Percentiles rank a stretch among this genome's conserved stretches.
phyloP scores from a whole-genome alignment of 2,888 invertebrate species.

The Cremastinae sp. region DNA sequence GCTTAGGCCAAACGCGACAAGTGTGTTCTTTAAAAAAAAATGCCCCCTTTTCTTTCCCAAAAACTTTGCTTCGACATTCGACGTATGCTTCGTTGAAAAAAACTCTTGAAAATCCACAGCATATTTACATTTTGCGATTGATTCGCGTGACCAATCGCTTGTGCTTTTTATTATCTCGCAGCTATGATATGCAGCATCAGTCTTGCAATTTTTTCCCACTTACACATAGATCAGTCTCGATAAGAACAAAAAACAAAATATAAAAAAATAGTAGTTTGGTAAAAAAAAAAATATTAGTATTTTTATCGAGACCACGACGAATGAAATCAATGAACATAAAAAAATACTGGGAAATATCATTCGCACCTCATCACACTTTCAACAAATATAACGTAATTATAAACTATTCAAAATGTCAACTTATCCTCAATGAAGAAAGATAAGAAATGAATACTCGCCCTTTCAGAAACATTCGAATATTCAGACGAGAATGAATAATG shows the following conservation, averaged over 20 bases:
- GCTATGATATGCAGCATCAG: constrained; percentile 70
- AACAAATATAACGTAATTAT: constrained; percentile 48
- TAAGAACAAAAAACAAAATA: not conserved
- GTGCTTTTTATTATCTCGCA: constrained; percentile 10
- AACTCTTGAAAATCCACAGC: too few species aligned
- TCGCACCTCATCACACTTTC: constrained; percentile 1
- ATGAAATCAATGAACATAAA: constrained; percentile 7
- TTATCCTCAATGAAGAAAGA: constrained; percentile 39
- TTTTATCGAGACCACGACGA: constrained; percentile 5
- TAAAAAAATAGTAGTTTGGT: constrained; percentile 4
- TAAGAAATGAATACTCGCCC: constrained; percentile 6
- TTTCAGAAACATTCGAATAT: constrained; percentile 8
- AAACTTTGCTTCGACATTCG: constrained; percentile 38
- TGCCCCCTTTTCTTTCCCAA: constrained; percentile 53
- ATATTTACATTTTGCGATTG: constrained; percentile 4
- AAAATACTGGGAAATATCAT: constrained; percentile 7
- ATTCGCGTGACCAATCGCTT: constrained; percentile 52
- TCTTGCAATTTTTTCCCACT: constrained; percentile 62
- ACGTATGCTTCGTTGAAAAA: too few species aligned
- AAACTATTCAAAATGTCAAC: constrained; percentile 50
- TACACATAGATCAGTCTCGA: constrained; percentile 36
- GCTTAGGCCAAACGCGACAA: constrained; percentile 30
- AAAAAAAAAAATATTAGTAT: constrained; percentile 13
- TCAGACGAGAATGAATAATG: constrained; percentile 19
- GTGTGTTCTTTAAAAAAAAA: too few species aligned